A percentile compares a stretch with the other conserved stretches of the same genome.
Conservation (phyloP, 2,888 invertebrate species). For the Rhamnusium bicolor region DNA sequence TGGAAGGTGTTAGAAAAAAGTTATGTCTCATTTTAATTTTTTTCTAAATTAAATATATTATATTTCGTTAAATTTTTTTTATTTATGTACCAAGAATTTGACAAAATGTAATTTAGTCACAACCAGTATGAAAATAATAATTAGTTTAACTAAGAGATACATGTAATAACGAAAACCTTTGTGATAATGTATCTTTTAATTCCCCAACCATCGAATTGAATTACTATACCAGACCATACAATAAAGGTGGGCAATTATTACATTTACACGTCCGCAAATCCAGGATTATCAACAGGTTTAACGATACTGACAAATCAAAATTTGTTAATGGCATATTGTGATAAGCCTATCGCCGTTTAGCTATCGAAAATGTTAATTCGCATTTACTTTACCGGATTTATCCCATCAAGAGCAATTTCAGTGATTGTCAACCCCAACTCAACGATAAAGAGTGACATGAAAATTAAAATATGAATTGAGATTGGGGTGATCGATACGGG, state of each 20-base stretch:
- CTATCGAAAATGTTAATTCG: slow-evolving; percentile 6
- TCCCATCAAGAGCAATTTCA: background rate
- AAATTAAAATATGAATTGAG: background rate
- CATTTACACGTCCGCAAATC: background rate
- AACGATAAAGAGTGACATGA: background rate
- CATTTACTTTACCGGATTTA: background rate
- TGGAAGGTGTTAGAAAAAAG: no score
- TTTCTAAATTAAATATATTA: no score
- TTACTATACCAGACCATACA: background rate
- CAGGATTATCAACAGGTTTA: background rate
- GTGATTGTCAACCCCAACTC: background rate
- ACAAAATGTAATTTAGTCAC: no score
- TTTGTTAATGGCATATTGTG: slow-evolving; percentile 3
- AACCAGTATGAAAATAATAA: no score
- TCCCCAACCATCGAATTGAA: background rate
- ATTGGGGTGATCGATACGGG: background rate
- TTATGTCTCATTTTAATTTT: no score
- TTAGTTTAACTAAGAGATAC: no score
- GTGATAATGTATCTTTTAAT: background rate
- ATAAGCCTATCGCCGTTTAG: background rate
- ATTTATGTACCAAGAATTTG: no score
- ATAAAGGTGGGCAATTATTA: background rate
- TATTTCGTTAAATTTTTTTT: no score
- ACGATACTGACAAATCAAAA: background rate
- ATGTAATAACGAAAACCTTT: background rate